Base-by-base conservation (phyloP, 2,797 vertebrate genomes). In the Mionectes olivaceus region DNA sequence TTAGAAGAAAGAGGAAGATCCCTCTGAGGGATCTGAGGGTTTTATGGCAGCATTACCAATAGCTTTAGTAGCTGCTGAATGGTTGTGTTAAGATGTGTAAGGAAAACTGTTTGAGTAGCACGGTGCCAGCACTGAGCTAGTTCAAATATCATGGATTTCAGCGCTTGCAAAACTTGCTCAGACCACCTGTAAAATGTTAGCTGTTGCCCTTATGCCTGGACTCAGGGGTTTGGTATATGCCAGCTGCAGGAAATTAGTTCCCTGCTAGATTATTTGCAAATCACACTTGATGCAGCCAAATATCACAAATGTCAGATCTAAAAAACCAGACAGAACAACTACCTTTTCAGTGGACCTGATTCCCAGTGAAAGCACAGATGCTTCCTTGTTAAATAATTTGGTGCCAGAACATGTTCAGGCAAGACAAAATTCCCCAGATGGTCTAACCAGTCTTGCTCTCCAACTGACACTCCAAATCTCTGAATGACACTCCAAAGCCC, bases 221-320 rank as follows among this genome's bases (percentile, higher is more conserved):
- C 7, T 41, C 3, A 1, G 32, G 11, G 4, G 7, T 6, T 37
- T 33, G 47, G 32, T 15, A 5, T 22, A 23, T 1, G 4, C 19
- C 55, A 73, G 43, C 37, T 17, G 37, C 30, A 50, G n/a, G 28
- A 61, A 87, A 75, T 41, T 2, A 44, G 17, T 37, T 73, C 46
- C 18, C 80, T 19, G 25, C 9, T 13, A 28, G 22, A 30, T 50
- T 52, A 39, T 61, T 23, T 57, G 25, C 33, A 63, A 56, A 67
- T 79, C 33, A 13, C 19, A 22, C 30, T 68, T 30, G 53, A 46
- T 39, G 30, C 16, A 22, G 73, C 7, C 3, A 10, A 75, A 23
- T 3, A 7, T 24, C 44, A 49, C 10, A 44, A 53, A 53, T 2
- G 14, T 18, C 50, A 39, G 43, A 25, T 59, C n/a, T 47, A 7